Percentiles rank a stretch among this genome's conserved stretches.
Evolutionary conservation across 2,797 vertebrate genomes (phyloP).

Genomic region (Columba guinea): DNA sequence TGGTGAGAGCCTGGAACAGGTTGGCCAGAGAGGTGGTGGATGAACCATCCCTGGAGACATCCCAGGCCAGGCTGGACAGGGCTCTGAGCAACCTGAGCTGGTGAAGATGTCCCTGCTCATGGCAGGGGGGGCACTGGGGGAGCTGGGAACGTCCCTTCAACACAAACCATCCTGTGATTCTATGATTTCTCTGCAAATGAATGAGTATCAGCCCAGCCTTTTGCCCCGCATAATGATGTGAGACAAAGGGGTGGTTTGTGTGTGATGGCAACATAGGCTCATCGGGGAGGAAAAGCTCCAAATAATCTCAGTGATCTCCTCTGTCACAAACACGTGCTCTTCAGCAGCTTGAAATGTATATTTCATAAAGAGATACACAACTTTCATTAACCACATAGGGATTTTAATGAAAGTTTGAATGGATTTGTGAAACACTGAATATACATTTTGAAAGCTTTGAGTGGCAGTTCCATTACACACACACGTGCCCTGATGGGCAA

Average conservation of each 20-base stretch:
- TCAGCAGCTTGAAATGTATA: not conserved
- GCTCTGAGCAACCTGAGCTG: too few species aligned
- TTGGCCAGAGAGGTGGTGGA: too few species aligned
- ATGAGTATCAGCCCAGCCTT: accelerated
- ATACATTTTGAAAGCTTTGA: not conserved
- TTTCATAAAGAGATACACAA: not conserved
- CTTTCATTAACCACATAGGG: not conserved
- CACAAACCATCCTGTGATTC: too few species aligned
- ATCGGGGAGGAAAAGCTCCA: not conserved
- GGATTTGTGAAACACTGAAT: not conserved
- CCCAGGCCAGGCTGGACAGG: too few species aligned
- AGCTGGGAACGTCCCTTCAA: too few species aligned
- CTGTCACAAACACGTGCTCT: not conserved
- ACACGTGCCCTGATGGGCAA: not conserved
- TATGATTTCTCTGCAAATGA: not conserved
- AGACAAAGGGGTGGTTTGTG: not conserved
- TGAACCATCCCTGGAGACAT: too few species aligned
- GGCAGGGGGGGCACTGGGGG: too few species aligned
- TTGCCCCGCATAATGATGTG: not conserved
- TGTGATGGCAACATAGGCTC: not conserved
- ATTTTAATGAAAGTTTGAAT: not conserved
- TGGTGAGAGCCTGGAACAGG: too few species aligned
- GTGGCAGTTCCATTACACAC: not conserved
- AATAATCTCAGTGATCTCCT: not conserved
- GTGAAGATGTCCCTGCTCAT: too few species aligned